Evolutionary conservation across 2,888 invertebrate genomes (phyloP).

Genomic region (Spisula subtruncata): DNA sequence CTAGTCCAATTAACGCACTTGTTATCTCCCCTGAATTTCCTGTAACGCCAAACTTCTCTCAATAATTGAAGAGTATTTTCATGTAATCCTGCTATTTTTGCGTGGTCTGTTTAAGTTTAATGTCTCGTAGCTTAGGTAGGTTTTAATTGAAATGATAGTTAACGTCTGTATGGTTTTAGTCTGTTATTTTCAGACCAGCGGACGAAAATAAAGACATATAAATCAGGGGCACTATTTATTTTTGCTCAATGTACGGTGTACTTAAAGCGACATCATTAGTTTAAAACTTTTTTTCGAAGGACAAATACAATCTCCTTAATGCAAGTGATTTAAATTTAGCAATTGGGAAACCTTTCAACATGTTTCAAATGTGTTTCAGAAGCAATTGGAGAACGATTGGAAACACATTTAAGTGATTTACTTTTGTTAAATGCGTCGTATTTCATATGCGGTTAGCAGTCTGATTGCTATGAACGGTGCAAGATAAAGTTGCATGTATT

Average conservation of each 20-base stretch:
- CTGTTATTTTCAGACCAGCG: neutral
- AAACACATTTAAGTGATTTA: too few species aligned
- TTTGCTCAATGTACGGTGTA: neutral
- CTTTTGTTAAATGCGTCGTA: too few species aligned
- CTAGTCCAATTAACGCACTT: neutral
- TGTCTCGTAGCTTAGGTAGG: constrained; percentile 16
- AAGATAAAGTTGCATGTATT: neutral
- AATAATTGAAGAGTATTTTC: constrained; percentile 14
- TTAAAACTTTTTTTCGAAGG: neutral
- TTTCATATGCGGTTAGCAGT: too few species aligned
- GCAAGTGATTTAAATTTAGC: too few species aligned
- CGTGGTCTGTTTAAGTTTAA: constrained; percentile 20
- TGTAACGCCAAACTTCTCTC: neutral
- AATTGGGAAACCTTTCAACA: too few species aligned
- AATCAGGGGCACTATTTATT: neutral
- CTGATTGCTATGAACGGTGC: neutral
- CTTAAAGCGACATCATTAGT: neutral
- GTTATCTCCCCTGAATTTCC: neutral
- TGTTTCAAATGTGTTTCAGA: too few species aligned
- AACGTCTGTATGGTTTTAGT: constrained; percentile 13
- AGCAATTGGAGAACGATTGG: too few species aligned
- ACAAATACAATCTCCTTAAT: neutral
- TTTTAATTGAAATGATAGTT: constrained; percentile 27
- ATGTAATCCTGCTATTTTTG: constrained; percentile 16
- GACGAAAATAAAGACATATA: constrained; percentile 26